Evolutionary conservation across 2,797 vertebrate genomes (phyloP).

Genomic region (Phrynocephalus vlangalii): DNA sequence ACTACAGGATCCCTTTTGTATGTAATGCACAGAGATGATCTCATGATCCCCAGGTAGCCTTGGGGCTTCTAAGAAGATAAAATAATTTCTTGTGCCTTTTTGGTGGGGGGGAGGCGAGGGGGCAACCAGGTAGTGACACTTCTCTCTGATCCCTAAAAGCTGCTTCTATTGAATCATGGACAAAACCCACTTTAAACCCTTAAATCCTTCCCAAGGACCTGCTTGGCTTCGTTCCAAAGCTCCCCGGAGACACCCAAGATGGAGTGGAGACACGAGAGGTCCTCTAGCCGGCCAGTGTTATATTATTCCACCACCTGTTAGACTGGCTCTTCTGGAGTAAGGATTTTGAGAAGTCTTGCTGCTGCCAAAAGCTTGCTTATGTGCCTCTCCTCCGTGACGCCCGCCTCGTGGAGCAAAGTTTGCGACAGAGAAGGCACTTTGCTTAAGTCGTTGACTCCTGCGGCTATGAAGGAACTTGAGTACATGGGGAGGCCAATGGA

Average conservation of each 20-base stretch:
- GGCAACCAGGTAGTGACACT: slow-evolving; percentile 51
- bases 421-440: slow-evolving; percentile 89
- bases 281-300: slow-evolving; percentile 51
- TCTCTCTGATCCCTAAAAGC: slow-evolving; percentile 42
- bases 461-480: slow-evolving; percentile 79
- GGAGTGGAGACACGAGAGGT: slow-evolving; percentile 59
- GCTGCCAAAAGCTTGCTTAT: slow-evolving; percentile 88
- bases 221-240: slow-evolving; percentile 56
- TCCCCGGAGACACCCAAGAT: slow-evolving; percentile 53
- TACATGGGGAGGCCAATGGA: slow-evolving; percentile 97
- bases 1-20: slow-evolving; percentile 22
- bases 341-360: slow-evolving; percentile 83
- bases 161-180: slow-evolving; percentile 58
- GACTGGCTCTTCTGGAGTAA: slow-evolving; percentile 75
- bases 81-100: slow-evolving; percentile 59
- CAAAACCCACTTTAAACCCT: slow-evolving; percentile 35
- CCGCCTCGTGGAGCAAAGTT: slow-evolving; percentile 85
- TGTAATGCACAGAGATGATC: slow-evolving; percentile 8
- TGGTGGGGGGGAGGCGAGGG: neutral
- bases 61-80: slow-evolving; percentile 50
- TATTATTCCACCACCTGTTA: slow-evolving; percentile 49
- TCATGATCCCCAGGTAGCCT: slow-evolving; percentile 36
- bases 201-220: slow-evolving; percentile 52
- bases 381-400: slow-evolving; percentile 90
- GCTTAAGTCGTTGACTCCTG: slow-evolving; percentile 87